A percentile compares a stretch with the other conserved stretches of the same genome.
Conservation (phyloP, 2,888 invertebrate genomes). For the Acronicta aceris region DNA sequence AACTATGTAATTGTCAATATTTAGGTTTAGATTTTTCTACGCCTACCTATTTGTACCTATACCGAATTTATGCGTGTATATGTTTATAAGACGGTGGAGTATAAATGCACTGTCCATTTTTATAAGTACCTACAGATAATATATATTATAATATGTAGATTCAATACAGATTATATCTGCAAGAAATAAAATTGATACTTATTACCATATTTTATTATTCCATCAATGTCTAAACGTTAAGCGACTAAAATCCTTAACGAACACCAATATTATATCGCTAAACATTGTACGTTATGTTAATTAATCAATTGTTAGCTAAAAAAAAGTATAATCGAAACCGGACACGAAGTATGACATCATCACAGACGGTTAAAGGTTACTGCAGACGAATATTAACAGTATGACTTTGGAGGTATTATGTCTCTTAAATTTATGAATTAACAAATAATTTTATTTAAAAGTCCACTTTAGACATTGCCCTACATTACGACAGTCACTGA, state of each 20-base stretch:
- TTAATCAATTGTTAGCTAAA: slow-evolving; percentile 41
- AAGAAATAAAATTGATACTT: too few species aligned
- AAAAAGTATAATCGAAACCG: slow-evolving; percentile 54
- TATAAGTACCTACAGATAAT: too few species aligned
- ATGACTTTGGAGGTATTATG: slow-evolving; percentile 17
- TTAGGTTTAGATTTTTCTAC: slow-evolving; percentile 21
- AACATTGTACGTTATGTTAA: slow-evolving; percentile 31
- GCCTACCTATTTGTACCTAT: slow-evolving; percentile 9
- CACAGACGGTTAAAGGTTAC: slow-evolving; percentile 54
- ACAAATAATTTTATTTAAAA: slow-evolving; percentile 3
- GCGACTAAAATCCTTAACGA: slow-evolving; percentile 1
- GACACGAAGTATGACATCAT: slow-evolving; percentile 63
- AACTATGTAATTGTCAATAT: slow-evolving; percentile 24
- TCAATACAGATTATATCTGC: background rate
- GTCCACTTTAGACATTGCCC: background rate
- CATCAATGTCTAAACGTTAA: background rate
- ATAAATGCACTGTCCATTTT: too few species aligned
- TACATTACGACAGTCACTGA: too few species aligned
- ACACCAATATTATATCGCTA: slow-evolving; percentile 17
- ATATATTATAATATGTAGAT: too few species aligned
- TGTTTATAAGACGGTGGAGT: too few species aligned
- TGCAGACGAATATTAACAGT: slow-evolving; percentile 28
- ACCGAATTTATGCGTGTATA: too few species aligned
- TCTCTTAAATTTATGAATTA: background rate
- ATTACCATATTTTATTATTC: background rate